phyloP scores from a whole-genome alignment of 64 coral and sea anemone genomes.

The Pocillopora verrucosa region DNA sequence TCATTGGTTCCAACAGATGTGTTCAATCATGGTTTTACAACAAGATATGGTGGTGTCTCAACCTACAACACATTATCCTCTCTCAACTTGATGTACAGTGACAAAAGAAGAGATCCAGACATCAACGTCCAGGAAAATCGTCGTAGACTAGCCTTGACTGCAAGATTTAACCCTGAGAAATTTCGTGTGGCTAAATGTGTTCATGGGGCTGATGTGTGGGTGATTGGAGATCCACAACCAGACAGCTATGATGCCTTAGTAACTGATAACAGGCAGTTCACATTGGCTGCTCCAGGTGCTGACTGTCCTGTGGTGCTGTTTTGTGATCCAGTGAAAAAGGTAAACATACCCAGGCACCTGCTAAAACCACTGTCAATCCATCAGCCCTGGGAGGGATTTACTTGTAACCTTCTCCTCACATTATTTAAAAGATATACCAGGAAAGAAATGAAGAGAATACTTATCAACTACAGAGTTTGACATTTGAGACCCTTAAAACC shows the following conservation, averaged over 20 bases:
- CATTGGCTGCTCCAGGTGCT: constrained; percentile 79
- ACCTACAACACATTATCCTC: constrained; percentile 71
- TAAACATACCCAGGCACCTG: not conserved
- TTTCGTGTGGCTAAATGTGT: constrained; percentile 63
- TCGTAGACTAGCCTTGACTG: constrained; percentile 63
- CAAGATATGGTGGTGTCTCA: constrained; percentile 80
- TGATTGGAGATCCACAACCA: constrained; percentile 74
- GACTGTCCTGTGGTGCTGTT: constrained; percentile 81
- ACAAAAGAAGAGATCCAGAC: constrained; percentile 66
- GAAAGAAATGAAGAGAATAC: no score
- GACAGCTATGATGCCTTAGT: constrained; percentile 86
- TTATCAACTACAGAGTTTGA: no score
- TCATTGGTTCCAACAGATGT: constrained; percentile 32
- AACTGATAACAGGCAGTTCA: constrained; percentile 51
- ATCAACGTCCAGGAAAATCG: constrained; percentile 76
- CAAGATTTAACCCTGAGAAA: constrained; percentile 44
- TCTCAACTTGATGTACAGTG: constrained; percentile 76
- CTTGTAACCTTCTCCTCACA: no score
- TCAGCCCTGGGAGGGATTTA: no score
- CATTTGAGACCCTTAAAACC: no score
- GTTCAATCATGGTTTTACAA: constrained; percentile 85
- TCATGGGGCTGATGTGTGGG: constrained; percentile 75
- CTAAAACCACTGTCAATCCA: not conserved
- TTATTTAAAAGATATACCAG: no score
- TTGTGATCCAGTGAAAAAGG: constrained; percentile 89